Conservation (phyloP, 1,140 invertebrate species). For the Rhynchophorus ferrugineus region DNA sequence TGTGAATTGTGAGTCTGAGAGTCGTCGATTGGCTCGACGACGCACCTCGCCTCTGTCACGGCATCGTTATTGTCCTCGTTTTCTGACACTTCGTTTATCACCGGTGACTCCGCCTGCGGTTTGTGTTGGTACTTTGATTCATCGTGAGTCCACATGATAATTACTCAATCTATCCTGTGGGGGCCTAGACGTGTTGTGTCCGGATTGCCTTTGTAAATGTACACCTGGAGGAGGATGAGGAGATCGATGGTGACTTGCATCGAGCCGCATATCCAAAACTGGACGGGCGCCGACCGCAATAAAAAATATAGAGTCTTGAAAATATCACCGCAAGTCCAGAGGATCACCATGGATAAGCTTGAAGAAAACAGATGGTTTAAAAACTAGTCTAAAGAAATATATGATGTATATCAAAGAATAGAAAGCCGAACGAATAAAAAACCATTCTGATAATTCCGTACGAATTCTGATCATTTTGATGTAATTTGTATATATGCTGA, state of each 20-base stretch:
- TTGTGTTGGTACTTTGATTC: conserved; percentile 22
- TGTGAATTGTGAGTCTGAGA: conserved; percentile 2
- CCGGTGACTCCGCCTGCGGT: conserved; percentile 11
- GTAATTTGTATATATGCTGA: no score
- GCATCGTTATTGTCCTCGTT: not conserved
- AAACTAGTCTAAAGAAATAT: not conserved
- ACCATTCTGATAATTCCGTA: no score
- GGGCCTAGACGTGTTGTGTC: conserved; percentile 45
- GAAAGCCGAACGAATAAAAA: no score
- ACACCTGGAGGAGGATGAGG: conserved; percentile 51
- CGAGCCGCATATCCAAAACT: conserved; percentile 93
- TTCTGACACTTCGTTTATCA: conserved; percentile 6
- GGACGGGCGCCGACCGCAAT: conserved; percentile 76
- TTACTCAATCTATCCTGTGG: conserved; percentile 55
- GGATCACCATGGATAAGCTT: conserved; percentile 86
- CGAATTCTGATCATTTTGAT: no score
- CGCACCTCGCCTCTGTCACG: no score
- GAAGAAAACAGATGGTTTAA: conserved; percentile 41
- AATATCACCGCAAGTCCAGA: conserved; percentile 93
- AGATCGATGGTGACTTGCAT: conserved; percentile 70
- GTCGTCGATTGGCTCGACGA: no score
- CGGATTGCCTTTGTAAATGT: conserved; percentile 55
- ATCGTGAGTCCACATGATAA: conserved; percentile 39
- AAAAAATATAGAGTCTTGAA: conserved; percentile 98
- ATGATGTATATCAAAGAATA: no score